These are phyloP conservation scores for Olivierus martensii DNA, from an alignment of 1,140 invertebrate species.

Conservation along the genomic window DNA sequence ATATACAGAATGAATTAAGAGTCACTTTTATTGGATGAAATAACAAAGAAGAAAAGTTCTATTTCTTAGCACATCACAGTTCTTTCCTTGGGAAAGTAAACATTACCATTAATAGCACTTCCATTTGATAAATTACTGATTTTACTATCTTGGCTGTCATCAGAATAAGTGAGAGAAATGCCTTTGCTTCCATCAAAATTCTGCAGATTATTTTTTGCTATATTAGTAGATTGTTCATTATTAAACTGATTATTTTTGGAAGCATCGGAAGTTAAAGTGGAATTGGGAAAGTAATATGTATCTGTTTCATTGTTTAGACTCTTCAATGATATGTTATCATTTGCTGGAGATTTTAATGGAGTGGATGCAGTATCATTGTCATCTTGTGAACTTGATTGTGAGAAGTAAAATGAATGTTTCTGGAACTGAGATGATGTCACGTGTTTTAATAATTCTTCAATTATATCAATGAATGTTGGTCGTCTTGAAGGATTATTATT, in stretches of 20 bases:
- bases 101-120: constrained; percentile 32
- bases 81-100: constrained; percentile 3
- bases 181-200: constrained; percentile 23
- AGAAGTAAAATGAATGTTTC: constrained; percentile 19
- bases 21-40: too few relatives aligned
- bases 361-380: constrained; percentile 16
- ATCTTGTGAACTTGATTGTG: constrained; percentile 23
- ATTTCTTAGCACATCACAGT: not conserved
- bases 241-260: not conserved
- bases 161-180: constrained; percentile 23
- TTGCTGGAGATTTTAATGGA: constrained; percentile 5
- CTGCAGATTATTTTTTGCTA: constrained; percentile 6
- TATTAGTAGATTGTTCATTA: not conserved
- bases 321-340: not conserved
- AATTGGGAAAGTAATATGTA: constrained; percentile 17
- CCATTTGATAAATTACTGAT: constrained; percentile 34
- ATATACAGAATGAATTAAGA: too few relatives aligned
- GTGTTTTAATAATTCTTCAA: constrained; percentile 27
- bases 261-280: constrained; percentile 10
- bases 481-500: constrained; percentile 52
- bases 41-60: too few relatives aligned
- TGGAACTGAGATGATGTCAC: constrained; percentile 3
- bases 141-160: constrained; percentile 24
- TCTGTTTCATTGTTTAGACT: constrained; percentile 20
- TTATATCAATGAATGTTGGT: constrained; percentile 73